Evolutionary conservation across 1,140 invertebrate species (phyloP).

Genomic region (Pemphigus obesinymphae): DNA sequence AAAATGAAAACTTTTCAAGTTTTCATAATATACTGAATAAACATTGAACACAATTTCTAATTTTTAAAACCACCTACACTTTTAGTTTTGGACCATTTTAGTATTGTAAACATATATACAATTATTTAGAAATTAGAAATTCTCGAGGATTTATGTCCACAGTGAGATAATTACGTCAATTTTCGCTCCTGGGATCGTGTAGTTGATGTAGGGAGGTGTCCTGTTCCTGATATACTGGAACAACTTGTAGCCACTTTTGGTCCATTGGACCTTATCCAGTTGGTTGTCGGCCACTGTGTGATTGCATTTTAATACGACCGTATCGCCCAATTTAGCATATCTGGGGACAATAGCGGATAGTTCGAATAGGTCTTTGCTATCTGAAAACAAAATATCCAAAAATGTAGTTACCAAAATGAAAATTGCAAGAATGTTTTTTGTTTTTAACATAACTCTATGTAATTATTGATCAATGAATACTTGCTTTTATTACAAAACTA

Average conservation of each 20-base stretch:
- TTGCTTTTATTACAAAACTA: background rate
- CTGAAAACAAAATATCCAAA: background rate
- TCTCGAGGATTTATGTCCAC: too few relatives aligned
- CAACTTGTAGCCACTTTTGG: constrained; percentile 67
- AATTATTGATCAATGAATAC: too few relatives aligned
- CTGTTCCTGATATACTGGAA: constrained; percentile 72
- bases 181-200: constrained; percentile 60
- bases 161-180: too few relatives aligned
- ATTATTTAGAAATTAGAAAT: too few relatives aligned
- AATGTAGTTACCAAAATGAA: too few relatives aligned
- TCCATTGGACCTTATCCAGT: constrained; percentile 62
- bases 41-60: too few relatives aligned
- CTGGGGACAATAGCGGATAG: constrained; percentile 52
- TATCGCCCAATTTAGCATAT: constrained; percentile 52
- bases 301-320: constrained; percentile 53
- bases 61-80: too few relatives aligned
- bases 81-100: too few relatives aligned
- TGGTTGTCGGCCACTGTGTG: constrained; percentile 52
- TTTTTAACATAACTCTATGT: too few relatives aligned
- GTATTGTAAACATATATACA: too few relatives aligned
- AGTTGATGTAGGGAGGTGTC: constrained; percentile 63
- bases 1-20: too few relatives aligned
- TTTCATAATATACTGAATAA: too few relatives aligned
- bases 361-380: constrained; percentile 12
- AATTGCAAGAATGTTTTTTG: background rate